phyloP scores from a whole-genome alignment of 2,888 invertebrate genomes.

The Elysia crispata region DNA sequence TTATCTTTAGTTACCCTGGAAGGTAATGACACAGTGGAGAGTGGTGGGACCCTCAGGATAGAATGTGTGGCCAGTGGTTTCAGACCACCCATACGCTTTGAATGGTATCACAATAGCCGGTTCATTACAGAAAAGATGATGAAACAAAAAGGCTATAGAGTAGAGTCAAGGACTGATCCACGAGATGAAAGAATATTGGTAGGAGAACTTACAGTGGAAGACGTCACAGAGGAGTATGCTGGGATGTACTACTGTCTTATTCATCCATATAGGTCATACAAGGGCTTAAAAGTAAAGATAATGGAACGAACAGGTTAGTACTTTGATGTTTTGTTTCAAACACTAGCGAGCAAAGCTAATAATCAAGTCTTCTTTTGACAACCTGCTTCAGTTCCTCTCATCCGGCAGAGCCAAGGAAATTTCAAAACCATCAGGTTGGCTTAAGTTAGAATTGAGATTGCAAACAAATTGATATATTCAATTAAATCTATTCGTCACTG shows the following conservation, averaged over 20 bases:
- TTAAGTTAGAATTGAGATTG: too few species aligned
- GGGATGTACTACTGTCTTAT: constrained; percentile 54
- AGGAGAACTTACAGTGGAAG: constrained; percentile 48
- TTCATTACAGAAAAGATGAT: background rate
- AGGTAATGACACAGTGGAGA: constrained; percentile 43
- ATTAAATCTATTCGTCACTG: too few species aligned
- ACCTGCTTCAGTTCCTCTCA: too few species aligned
- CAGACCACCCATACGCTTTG: constrained; percentile 33
- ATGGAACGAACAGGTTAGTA: too few species aligned
- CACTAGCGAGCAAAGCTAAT: too few species aligned
- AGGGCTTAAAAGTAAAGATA: constrained; percentile 35
- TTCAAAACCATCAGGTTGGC: too few species aligned
- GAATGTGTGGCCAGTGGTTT: constrained; percentile 48
- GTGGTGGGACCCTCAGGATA: constrained; percentile 44
- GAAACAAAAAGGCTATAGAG: too few species aligned
- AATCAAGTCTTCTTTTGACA: too few species aligned
- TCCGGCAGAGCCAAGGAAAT: too few species aligned
- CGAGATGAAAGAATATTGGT: constrained; percentile 18
- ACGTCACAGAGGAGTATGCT: constrained; percentile 28
- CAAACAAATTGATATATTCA: too few species aligned
- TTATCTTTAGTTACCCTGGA: constrained; percentile 44
- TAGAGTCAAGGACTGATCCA: too few species aligned
- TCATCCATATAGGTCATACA: constrained; percentile 46
- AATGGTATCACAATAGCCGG: constrained; percentile 53
- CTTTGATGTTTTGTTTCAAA: too few species aligned